Base-by-base conservation (phyloP, 2,888 invertebrate genomes). In the Eupithecia vulgata region DNA sequence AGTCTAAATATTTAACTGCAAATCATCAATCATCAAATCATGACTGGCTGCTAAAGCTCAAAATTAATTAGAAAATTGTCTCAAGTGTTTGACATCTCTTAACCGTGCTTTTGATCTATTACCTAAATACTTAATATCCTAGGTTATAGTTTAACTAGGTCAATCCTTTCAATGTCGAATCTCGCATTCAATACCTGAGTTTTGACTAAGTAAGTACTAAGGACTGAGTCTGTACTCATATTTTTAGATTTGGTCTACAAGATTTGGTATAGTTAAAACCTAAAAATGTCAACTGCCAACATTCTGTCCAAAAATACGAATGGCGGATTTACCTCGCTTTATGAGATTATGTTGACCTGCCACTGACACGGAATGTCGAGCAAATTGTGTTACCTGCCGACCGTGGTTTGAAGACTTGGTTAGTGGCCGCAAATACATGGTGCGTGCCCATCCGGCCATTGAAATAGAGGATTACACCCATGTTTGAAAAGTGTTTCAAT, bases 281-380 rank as follows among this genome's bases (percentile, higher is more conserved):
- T 34, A 37, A 17, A 5, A 35, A 35, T n/a, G 17, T 64, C 37
- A 37, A 37, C 17, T 12, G 35, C n/a, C 37, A 64, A 34, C 61
- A 59, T 61, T 61, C 37, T 25, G 40, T 25, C 37, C 37, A 65
- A 42, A 40, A 61, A 62, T 62, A 57, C 67, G 62, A 69, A 65
- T 74, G 66, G 75, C 67, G 57, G 71, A 73, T 70, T 67, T 42
- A 30, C 48, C 71, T 67, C 35, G 52, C 34, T 72, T 76, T 72
- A 74, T 72, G 73, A 76, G 75, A 76, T 73, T 69, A 71, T 40
- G 30, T 68, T 78, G 78, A 76, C 76, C 79, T 70, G 72, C n/a
- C 61, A n/a, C 68, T 68, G 74, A 73, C 77, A 73, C 73, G 74
- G 71, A 77, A 76, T 68, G 45, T 68, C 61, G 70, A 45, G 30